Evolutionary conservation across 2,888 invertebrate species (phyloP), one percentile per base, ranked within the genome.

Genomic region (Cremastobaeus sp.): DNA sequence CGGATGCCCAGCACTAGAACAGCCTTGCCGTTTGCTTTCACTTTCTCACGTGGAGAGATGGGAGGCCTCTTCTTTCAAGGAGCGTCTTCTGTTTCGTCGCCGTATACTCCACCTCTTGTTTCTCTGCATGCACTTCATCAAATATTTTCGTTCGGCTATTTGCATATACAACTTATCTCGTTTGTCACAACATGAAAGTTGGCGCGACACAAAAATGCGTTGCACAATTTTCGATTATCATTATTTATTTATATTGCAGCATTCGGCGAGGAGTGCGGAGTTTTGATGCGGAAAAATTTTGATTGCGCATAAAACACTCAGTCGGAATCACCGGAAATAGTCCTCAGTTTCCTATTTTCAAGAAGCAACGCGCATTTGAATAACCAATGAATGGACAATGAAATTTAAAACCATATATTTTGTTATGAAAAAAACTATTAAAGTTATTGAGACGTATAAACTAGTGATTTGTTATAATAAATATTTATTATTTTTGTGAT

Each of bases 1-100:
- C 34, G 66, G 54, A 59, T 60, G 73, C 66, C 60, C 66, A n/a
- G n/a, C n/a, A 66, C 73, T 66, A 66, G 55, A 50, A 68, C 73
- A 73, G 62, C 73, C 74, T 69, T 74, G 74, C 64, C 57, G 68
- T 47, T 69, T 74, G 73, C 73, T 74, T 74, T 74, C 73, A 74
- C 73, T 74, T 74, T 74, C 73, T 74, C 73, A 74, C 73, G 73
- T 68, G 66, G 55, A 68, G 72, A 66, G 73, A 73, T 66, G 57
- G 55, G 62, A 70, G 41, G 59, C 59, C 68, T 45, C 55, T 52
- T 64, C 64, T 37, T 62, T 73, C 73, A 57, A 74, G 73, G 68
- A 74, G 62, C 73, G 68, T 74, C 73, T 74, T 64, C 73, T 35
- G n/a, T n/a, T n/a, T 50, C 50, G 20, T 52, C 28, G 55, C 37